Conservation (phyloP, 2,113 vertebrate species). For the Hyperoodon ampullatus region DNA sequence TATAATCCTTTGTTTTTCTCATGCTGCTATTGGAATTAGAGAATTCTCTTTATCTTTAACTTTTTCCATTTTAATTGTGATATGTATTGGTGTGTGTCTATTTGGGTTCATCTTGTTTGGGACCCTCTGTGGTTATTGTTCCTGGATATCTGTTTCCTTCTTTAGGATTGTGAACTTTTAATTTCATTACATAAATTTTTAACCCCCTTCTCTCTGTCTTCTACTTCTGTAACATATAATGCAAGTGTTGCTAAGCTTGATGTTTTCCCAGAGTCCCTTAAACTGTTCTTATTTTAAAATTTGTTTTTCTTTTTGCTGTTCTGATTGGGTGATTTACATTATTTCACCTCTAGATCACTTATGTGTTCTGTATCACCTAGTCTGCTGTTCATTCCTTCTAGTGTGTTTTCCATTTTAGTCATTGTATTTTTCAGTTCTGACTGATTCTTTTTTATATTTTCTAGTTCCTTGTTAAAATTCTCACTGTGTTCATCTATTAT, state of each 20-base stretch:
- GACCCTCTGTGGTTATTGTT: not conserved
- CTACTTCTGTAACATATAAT: not conserved
- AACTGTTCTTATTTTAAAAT: not conserved
- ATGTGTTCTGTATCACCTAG: not conserved
- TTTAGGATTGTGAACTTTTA: not conserved
- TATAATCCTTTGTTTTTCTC: not conserved
- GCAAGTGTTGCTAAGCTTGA: not conserved
- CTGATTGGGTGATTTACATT: not conserved
- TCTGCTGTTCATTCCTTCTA: not conserved
- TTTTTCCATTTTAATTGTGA: not conserved
- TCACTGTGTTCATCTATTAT: not conserved
- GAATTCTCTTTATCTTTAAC: not conserved
- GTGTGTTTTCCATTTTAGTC: not conserved
- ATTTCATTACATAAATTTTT: not conserved
- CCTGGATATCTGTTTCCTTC: not conserved
- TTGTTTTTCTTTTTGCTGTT: not conserved
- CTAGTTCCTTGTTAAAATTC: not conserved
- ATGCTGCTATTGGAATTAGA: not conserved
- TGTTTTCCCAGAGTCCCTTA: not conserved
- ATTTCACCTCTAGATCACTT: not conserved
- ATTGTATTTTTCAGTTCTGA: not conserved
- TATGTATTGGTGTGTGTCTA: not conserved
- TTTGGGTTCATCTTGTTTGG: not conserved
- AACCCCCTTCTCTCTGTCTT: not conserved
- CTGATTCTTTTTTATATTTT: not conserved